These are phyloP conservation scores for Pterostichus niger DNA, from an alignment of 2,888 invertebrate genomes.

Conservation along the genomic window DNA sequence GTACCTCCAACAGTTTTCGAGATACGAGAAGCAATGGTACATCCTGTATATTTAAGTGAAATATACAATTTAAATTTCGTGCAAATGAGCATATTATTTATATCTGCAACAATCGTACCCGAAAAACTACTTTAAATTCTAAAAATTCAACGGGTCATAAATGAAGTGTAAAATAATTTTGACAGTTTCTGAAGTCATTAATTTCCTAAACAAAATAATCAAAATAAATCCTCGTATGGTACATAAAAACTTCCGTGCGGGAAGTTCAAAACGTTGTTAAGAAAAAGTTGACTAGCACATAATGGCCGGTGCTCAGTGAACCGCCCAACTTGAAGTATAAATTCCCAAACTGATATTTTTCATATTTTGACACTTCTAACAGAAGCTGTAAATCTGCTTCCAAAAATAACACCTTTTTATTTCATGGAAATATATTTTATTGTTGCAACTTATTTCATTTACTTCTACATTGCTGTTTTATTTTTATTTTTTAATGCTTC, in stretches of 20 bases:
- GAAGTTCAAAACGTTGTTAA: slow-evolving; percentile 46
- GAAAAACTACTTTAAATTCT: no score
- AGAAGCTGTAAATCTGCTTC: slow-evolving; percentile 20
- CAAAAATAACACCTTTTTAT: slow-evolving; percentile 23
- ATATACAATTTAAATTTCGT: no score
- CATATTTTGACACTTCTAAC: slow-evolving; percentile 29
- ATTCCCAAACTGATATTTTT: slow-evolving; percentile 30
- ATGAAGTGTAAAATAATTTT: no score
- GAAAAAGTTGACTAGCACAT: slow-evolving; percentile 38
- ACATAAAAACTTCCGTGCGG: slow-evolving; percentile 46
- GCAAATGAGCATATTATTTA: no score
- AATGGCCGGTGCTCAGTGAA: slow-evolving; percentile 42
- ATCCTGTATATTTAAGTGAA: no score
- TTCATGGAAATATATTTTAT: slow-evolving; percentile 14
- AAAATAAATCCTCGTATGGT: slow-evolving; percentile 25
- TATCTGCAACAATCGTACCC: no score
- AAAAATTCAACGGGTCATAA: no score
- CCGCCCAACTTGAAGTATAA: slow-evolving; percentile 29
- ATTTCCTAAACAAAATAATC: slow-evolving; percentile 37
- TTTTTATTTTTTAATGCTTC: no score
- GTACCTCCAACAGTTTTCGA: no score
- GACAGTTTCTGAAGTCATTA: not conserved
- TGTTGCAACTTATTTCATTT: not conserved
- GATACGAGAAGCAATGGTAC: no score
- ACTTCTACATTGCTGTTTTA: no score